phyloP scores from a whole-genome alignment of 23 tunicate species.

The Diplosoma virens region DNA sequence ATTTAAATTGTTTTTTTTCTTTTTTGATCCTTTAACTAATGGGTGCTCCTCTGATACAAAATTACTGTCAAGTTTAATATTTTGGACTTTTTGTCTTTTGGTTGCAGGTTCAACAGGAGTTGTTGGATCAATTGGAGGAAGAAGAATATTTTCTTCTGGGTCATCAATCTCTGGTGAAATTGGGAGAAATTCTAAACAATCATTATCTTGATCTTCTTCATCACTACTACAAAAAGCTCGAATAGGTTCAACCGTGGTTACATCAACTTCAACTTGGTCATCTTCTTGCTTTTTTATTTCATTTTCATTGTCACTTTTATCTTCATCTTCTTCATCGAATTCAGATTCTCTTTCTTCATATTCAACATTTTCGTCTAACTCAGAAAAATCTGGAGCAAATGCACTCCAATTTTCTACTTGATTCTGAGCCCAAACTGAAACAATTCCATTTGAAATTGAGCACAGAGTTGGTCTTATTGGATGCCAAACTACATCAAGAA shows the following conservation, averaged over 20 bases:
- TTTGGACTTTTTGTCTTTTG: constrained; percentile 65
- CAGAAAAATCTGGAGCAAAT: constrained; percentile 96
- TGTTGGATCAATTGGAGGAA: constrained; percentile 79
- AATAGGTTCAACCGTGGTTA: constrained; percentile 67
- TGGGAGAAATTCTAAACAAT: constrained; percentile 76
- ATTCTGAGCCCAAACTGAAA: constrained; percentile 96
- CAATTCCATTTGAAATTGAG: constrained; percentile 92
- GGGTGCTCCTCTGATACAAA: constrained; percentile 83
- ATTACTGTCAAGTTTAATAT: constrained; percentile 60
- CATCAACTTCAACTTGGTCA: constrained; percentile 74
- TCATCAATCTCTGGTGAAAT: constrained; percentile 95
- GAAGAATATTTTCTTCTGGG: constrained; percentile 88
- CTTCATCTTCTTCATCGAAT: constrained; percentile 98
- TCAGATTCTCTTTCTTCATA: constrained; percentile 95
- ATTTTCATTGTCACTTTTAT: constrained; percentile 57
- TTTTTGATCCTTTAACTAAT: constrained; percentile 50
- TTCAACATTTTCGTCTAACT: constrained; percentile 93
- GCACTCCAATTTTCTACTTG: constrained; percentile 99
- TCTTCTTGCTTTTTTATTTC: constrained; percentile 40
- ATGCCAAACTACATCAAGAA: constrained; percentile 96
- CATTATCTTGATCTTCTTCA: constrained; percentile 83
- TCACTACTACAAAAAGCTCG: constrained; percentile 92
- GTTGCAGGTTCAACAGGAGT: constrained; percentile 33
- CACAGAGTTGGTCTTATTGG: constrained; percentile 91
- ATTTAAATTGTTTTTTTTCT: constrained; percentile 35